These are phyloP conservation scores for Synchiropus splendidus DNA, from an alignment of 2,113 vertebrate genomes.

Conservation along the genomic window DNA sequence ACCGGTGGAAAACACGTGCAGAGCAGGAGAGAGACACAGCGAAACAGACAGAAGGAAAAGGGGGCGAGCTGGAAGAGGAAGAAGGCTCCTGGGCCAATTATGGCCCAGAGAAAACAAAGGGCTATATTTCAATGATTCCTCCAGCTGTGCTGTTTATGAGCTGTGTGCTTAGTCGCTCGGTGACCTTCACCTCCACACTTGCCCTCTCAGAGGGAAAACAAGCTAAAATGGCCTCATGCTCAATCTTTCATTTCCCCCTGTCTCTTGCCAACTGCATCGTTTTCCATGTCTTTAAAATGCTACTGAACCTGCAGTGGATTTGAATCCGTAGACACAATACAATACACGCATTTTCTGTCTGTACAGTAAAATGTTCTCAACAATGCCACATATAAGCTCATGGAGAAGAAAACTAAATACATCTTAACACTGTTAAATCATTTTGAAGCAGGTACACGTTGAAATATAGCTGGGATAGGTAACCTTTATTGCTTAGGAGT, in stretches of 20 bases:
- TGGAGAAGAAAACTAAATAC: too few species aligned
- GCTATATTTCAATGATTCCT: slow-evolving; percentile 64
- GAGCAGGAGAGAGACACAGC: slow-evolving; percentile 19
- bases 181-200: slow-evolving; percentile 67
- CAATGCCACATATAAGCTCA: too few species aligned
- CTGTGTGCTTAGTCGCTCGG: slow-evolving; percentile 61
- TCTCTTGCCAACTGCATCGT: slow-evolving; percentile 36
- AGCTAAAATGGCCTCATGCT: slow-evolving; percentile 55
- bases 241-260: slow-evolving; percentile 58
- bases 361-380: too few species aligned
- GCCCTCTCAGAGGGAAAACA: slow-evolving; percentile 61
- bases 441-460: slow-evolving; percentile 13
- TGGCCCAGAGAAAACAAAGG: slow-evolving; percentile 60
- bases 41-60: slow-evolving; percentile 13
- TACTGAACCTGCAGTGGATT: slow-evolving; percentile 40
- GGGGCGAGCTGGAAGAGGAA: slow-evolving; percentile 39
- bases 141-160: slow-evolving; percentile 66
- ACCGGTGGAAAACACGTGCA: slow-evolving; percentile 51
- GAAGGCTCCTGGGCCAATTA: slow-evolving; percentile 62
- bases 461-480: slow-evolving; percentile 85
- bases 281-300: slow-evolving; percentile 1
- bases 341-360: too few species aligned
- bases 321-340: too few species aligned
- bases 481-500: slow-evolving; percentile 96
- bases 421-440: too few species aligned